phyloP scores from a whole-genome alignment of 2,888 invertebrate genomes.

The Pristionchus fissidentatus region DNA sequence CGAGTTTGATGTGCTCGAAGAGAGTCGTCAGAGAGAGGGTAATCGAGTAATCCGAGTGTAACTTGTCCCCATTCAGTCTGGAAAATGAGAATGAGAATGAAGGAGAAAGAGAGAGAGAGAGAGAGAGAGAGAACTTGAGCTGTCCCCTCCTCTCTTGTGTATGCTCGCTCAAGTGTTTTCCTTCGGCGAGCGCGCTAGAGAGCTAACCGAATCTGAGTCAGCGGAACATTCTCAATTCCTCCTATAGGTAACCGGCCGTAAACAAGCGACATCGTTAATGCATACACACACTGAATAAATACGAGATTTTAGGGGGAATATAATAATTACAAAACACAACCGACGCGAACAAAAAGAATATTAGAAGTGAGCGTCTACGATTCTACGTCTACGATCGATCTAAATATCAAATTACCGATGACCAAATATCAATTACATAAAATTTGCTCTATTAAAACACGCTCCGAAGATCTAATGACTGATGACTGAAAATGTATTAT shows the following conservation, averaged over 20 bases:
- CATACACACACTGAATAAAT: too few relatives aligned
- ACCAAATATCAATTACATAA: too few relatives aligned
- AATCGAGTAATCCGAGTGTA: constrained; percentile 37
- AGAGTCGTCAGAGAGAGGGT: constrained; percentile 44
- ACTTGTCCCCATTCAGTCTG: constrained; percentile 39
- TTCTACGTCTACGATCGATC: too few relatives aligned
- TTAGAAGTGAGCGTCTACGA: not conserved
- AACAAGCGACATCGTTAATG: too few relatives aligned
- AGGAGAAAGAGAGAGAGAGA: not conserved
- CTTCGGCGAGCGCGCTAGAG: too few relatives aligned
- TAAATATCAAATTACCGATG: too few relatives aligned
- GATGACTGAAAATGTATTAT: too few relatives aligned
- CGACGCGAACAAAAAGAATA: not conserved
- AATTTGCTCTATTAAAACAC: too few relatives aligned
- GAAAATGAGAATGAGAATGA: constrained; percentile 8
- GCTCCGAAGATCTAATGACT: too few relatives aligned
- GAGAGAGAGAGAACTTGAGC: too few relatives aligned
- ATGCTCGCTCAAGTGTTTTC: not conserved
- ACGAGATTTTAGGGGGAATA: not conserved
- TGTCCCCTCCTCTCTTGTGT: not conserved
- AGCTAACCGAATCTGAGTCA: not conserved
- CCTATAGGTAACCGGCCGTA: not conserved
- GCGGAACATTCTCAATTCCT: not conserved
- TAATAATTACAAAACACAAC: not conserved
- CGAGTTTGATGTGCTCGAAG: constrained; percentile 41